Conservation (phyloP, 1,140 invertebrate species). For the Holcopasites calliopsidis region DNA sequence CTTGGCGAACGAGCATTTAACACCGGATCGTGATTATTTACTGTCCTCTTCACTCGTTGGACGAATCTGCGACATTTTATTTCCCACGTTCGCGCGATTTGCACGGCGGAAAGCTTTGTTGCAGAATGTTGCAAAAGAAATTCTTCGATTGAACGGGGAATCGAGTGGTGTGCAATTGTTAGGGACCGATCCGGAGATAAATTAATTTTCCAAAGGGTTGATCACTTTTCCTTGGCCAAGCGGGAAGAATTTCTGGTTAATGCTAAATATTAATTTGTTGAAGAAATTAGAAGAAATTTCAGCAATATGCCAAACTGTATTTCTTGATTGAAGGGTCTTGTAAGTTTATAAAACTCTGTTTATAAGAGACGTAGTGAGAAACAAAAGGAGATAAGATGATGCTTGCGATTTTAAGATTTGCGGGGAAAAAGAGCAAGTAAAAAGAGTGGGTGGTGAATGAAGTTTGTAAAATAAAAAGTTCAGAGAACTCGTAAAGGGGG, state of each 20-base stretch:
- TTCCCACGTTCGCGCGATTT: not conserved
- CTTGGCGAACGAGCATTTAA: not conserved
- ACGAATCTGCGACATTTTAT: not conserved
- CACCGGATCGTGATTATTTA: not conserved
- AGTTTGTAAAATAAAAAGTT: not conserved
- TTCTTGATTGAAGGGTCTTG: no score
- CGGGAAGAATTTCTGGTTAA: conserved; percentile 3
- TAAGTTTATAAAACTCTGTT: no score
- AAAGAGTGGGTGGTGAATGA: not conserved
- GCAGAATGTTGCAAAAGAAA: not conserved
- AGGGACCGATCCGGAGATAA: not conserved
- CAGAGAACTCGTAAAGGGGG: not conserved
- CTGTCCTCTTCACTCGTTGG: not conserved
- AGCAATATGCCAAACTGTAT: no score
- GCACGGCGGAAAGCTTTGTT: not conserved
- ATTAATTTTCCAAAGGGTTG: conserved; percentile 1
- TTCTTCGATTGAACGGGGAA: not conserved
- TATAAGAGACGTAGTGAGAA: no score
- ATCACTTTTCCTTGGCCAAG: not conserved
- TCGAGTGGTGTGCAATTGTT: not conserved
- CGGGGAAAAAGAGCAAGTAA: not conserved
- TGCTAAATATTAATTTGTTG: no score
- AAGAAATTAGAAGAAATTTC: no score
- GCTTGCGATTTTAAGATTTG: not conserved
- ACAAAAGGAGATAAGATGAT: not conserved